These are phyloP conservation scores for Chrysolina americana DNA, from an alignment of 2,888 invertebrate species.

Conservation along the genomic window DNA sequence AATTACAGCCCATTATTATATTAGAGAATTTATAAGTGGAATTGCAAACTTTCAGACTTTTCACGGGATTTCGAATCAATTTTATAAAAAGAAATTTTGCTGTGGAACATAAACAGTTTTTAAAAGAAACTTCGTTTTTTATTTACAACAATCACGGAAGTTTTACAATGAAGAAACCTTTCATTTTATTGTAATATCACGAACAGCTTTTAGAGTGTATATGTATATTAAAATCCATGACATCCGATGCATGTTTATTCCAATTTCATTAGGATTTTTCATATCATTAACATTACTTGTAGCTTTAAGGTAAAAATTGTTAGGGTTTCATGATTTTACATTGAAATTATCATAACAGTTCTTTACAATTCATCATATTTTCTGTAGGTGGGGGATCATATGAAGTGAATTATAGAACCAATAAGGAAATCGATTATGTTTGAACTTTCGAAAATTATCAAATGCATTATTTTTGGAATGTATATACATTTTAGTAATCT, in stretches of 20 bases:
- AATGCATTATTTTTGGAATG: neutral
- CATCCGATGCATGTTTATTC: conserved; percentile 7
- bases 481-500: neutral
- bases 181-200: conserved; percentile 2
- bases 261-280: neutral
- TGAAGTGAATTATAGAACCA: neutral
- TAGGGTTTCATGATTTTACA: neutral
- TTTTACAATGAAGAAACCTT: too few species aligned
- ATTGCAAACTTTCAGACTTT: too few species aligned
- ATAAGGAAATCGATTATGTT: conserved; percentile 1
- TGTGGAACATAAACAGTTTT: too few species aligned
- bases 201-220: neutral
- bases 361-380: neutral
- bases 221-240: conserved; percentile 7
- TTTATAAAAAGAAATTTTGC: too few species aligned
- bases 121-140: too few species aligned
- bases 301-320: conserved; percentile 3
- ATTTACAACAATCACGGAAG: too few species aligned
- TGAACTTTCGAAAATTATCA: neutral
- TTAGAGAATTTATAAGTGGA: neutral
- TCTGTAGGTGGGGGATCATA: neutral
- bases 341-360: neutral
- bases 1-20: neutral
- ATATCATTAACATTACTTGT: conserved; percentile 16
- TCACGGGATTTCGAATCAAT: too few species aligned